Evolutionary conservation across 2,113 vertebrate genomes (phyloP).

Genomic region (Hippocampus barbouri): DNA sequence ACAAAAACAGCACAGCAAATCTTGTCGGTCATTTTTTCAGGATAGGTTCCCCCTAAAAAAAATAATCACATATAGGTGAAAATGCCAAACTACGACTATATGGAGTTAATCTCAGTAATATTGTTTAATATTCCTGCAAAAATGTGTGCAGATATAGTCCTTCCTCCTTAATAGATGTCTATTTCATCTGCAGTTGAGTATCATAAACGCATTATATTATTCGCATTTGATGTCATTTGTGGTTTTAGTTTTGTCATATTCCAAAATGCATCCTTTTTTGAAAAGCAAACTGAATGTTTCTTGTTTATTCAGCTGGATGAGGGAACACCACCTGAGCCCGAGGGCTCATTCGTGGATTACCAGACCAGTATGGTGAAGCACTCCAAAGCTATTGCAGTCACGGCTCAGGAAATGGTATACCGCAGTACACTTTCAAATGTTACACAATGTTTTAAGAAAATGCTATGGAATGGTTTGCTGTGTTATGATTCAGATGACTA

Average conservation of each 20-base stretch:
- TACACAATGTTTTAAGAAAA: background rate
- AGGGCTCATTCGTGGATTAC: slow-evolving; percentile 95
- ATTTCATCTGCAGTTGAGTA: too few relatives aligned
- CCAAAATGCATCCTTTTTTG: background rate
- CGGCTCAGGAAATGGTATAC: slow-evolving; percentile 97
- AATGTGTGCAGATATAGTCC: too few relatives aligned
- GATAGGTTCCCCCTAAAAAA: too few relatives aligned
- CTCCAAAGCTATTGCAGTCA: slow-evolving; percentile 94
- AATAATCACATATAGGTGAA: too few relatives aligned
- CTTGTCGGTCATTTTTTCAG: too few relatives aligned
- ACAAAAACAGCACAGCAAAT: too few relatives aligned
- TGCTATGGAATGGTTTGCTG: background rate
- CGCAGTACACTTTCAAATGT: background rate
- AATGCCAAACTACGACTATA: too few relatives aligned
- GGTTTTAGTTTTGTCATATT: slow-evolving; percentile 16
- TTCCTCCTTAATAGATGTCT: too few relatives aligned
- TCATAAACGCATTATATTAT: too few relatives aligned
- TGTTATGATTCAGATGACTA: slow-evolving; percentile 84
- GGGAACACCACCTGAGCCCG: slow-evolving; percentile 88
- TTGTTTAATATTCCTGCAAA: too few relatives aligned
- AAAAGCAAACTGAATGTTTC: slow-evolving; percentile 17
- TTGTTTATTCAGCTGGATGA: slow-evolving; percentile 82
- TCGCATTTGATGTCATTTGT: too few relatives aligned
- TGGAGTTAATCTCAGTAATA: too few relatives aligned
- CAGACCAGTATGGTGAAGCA: slow-evolving; percentile 97